Conservation (phyloP, 2,113 vertebrate genomes). For the Oplegnathus fasciatus region DNA sequence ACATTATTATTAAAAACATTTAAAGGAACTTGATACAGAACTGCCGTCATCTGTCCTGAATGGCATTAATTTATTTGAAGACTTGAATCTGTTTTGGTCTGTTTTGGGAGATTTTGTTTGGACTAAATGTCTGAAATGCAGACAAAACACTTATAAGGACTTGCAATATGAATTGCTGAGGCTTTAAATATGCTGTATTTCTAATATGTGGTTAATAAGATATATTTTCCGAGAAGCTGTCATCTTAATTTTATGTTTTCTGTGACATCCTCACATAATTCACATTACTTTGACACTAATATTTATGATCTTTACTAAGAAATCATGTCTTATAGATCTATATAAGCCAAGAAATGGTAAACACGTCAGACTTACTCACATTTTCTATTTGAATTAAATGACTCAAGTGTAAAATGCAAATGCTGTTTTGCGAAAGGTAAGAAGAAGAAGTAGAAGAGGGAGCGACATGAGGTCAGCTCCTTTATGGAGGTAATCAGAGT, state of each 20-base stretch:
- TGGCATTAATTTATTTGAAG: background rate
- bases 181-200: background rate
- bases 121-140: background rate
- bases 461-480: constrained; percentile 79
- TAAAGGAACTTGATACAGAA: constrained; percentile 29
- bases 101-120: background rate
- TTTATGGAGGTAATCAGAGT: constrained; percentile 81
- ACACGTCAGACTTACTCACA: background rate
- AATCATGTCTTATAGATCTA: background rate
- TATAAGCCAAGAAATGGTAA: too few relatives aligned
- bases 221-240: background rate
- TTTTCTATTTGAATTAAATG: background rate
- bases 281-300: too few relatives aligned
- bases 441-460: constrained; percentile 42
- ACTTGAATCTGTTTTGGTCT: background rate
- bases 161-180: background rate
- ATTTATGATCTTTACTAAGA: background rate
- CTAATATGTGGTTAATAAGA: background rate
- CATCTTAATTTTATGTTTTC: background rate
- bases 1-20: constrained; percentile 51
- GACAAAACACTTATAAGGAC: background rate
- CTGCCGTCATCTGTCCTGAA: background rate
- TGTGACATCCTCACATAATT: background rate
- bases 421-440: constrained; percentile 15
- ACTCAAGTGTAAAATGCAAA: constrained; percentile 22